Base-by-base conservation (phyloP, 1,140 invertebrate genomes). In the Apis cerana region DNA sequence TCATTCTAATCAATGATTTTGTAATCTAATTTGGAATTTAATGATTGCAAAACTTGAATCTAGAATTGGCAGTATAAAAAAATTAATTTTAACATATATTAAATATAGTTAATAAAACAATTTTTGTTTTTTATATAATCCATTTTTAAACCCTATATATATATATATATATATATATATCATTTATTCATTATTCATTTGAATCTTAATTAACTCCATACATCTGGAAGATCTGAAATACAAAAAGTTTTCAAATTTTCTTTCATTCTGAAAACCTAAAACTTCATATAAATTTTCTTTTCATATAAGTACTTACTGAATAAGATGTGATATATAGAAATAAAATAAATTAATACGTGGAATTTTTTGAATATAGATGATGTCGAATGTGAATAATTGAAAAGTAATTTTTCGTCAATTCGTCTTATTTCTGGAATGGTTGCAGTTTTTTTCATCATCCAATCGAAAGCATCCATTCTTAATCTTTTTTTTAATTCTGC, bases 371-470 rank as follows among this genome's bases (percentile, higher is more conserved):
- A 71, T 23, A 23, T 80, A 19, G 74, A 83, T 43, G 86, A 12
- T 17, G 52, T 62, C 1, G 87, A 82, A 9, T 54, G 58, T 70
- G 87, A 89, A 43, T 56, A 50, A 9, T 58, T 23, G 17, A 75
- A 71, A 58, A 82, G 48, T 48, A 82, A 58, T 17, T 77, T 78
- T 67, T 87, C 48, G 3, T 79, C 71, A 52, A 74, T 48, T 64
- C 83, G 64, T 33, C 88, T 91, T 78, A 76, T 84, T 80, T 96
- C 96, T 75, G 96, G 95, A 94, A 97, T 95, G 85, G 95, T 95
- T 87, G 95, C 93, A 13, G 97, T 97, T 91, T 97, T 97, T 84
- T 96, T 95, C 95, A 97, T 96, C 96, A 98, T 96, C 97, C 97
- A 98, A 80, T 96, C 95, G 91, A 96, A 97, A 1, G 95, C 97